phyloP scores from a whole-genome alignment of 2,113 vertebrate species.

The Crocuta crocuta region DNA sequence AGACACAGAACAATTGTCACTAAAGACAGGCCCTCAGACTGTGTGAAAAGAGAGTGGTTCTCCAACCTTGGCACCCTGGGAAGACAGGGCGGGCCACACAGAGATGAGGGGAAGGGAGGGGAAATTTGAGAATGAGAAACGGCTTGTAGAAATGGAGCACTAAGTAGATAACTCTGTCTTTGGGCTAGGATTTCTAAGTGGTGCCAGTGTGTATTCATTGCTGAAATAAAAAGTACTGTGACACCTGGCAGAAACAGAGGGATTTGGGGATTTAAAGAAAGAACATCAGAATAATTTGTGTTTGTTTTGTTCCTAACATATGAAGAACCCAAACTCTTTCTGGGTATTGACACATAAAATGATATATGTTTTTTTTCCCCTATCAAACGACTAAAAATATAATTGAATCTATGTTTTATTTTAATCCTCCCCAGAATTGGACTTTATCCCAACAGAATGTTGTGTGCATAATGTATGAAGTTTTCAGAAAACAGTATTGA shows the following conservation, averaged over 20 bases:
- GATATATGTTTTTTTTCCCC: not conserved
- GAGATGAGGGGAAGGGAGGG: not conserved
- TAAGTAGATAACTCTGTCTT: constrained; percentile 7
- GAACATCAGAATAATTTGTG: not conserved
- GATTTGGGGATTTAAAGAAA: constrained; percentile 28
- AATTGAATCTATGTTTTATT: constrained; percentile 30
- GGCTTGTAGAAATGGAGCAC: not conserved
- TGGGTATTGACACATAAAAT: constrained; percentile 38
- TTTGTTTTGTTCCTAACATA: constrained; percentile 47
- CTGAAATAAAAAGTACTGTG: not conserved
- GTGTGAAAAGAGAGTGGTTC: not conserved
- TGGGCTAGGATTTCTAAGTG: constrained; percentile 45
- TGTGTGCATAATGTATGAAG: not conserved
- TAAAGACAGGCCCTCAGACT: not conserved
- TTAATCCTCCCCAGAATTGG: not conserved
- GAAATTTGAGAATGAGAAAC: not conserved
- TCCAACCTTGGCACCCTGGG: not conserved
- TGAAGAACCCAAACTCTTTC: constrained; percentile 15
- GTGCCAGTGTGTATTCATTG: constrained; percentile 44
- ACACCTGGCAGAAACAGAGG: constrained; percentile 23
- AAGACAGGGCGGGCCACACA: not conserved
- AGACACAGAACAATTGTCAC: constrained; percentile 48
- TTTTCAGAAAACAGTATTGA: not conserved
- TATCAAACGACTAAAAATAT: constrained; percentile 31
- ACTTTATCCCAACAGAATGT: not conserved